Evolutionary conservation across 2,113 vertebrate species (phyloP), one percentile per base, ranked within the genome.

Genomic region (Coturnix japonica): DNA sequence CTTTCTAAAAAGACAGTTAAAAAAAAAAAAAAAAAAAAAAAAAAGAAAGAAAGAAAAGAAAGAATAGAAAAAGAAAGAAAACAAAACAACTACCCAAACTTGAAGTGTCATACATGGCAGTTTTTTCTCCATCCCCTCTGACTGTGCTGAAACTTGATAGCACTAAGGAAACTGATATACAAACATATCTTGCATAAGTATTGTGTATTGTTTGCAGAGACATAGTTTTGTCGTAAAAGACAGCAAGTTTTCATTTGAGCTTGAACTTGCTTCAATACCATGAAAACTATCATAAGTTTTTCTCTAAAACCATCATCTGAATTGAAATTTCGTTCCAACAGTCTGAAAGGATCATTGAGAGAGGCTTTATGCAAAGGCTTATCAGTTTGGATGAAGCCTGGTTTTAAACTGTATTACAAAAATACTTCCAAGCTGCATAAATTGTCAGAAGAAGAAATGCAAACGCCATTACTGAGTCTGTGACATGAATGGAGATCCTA

Each of bases 91-190:
- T 15, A 75, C 33, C 3, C 20, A 39, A 76, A 74, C 69, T 80
- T 79, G n/a, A 91, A 88, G 21, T 61, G 31, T n/a, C 63, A 26
- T 59, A 25, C 22, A 77, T 87, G 4, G 70, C 12, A 61, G 7
- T 81, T 91, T 81, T 91, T 85, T 44, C 37, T 66, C 6, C 9
- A 5, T 87, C 85, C 15, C 28, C n/a, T 95, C 46, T 46, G 51
- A 90, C 87, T 75, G 22, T 91, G 76, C 69, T 44, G 64, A 92
- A 88, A 25, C 30, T 51, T 87, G 82, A 81, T 91, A 91, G 64
- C 53, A n/a, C 47, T 47, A 54, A 86, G 30, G 31, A 90, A 75
- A 75, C 33, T 35, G 3, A 9, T 72, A 30, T 22, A 72, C 39
- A 89, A 87, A 69, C 28, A 89, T 56, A 41, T 43, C 85, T 78